Evolutionary conservation across 1,140 invertebrate genomes (phyloP).

Genomic region (Steinernema feltiae): DNA sequence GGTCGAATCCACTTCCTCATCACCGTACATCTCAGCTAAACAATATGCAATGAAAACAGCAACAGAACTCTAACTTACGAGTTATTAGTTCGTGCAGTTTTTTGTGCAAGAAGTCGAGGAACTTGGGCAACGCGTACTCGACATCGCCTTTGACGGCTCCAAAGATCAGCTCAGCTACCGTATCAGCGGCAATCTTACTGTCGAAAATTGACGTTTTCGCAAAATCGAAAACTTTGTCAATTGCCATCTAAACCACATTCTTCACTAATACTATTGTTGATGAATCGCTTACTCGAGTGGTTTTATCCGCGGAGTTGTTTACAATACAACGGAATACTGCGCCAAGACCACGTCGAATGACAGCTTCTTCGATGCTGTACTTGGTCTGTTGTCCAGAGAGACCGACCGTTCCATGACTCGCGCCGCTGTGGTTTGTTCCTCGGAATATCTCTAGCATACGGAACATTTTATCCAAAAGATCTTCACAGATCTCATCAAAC

Average conservation of each 20-base stretch:
- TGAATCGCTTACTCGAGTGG: not conserved
- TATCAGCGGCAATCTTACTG: conserved; percentile 72
- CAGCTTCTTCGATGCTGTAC: conserved; percentile 68
- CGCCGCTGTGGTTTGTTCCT: conserved; percentile 18
- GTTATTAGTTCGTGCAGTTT: conserved; percentile 61
- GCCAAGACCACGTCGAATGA: conserved; percentile 68
- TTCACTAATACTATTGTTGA: conserved; percentile 8
- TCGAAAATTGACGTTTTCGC: conserved; percentile 71
- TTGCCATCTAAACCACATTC: conserved; percentile 65
- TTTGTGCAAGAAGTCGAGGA: conserved; percentile 41
- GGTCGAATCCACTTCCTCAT: conserved; percentile 48
- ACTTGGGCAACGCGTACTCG: conserved; percentile 62
- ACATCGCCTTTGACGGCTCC: conserved; percentile 70
- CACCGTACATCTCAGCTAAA: conserved; percentile 43
- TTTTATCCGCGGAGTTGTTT: conserved; percentile 63
- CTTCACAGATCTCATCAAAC: conserved; percentile 30
- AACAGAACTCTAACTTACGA: conserved; percentile 23
- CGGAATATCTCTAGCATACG: conserved; percentile 48
- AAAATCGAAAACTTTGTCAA: conserved; percentile 71
- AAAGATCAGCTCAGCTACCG: conserved; percentile 68
- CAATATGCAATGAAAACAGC: conserved; percentile 6
- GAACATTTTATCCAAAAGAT: conserved; percentile 42
- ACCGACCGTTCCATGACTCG: conserved; percentile 20
- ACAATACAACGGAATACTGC: conserved; percentile 68
- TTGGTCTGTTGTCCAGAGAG: conserved; percentile 25